Base-by-base conservation (phyloP, 1,140 invertebrate species). In the Drosophila lini region DNA sequence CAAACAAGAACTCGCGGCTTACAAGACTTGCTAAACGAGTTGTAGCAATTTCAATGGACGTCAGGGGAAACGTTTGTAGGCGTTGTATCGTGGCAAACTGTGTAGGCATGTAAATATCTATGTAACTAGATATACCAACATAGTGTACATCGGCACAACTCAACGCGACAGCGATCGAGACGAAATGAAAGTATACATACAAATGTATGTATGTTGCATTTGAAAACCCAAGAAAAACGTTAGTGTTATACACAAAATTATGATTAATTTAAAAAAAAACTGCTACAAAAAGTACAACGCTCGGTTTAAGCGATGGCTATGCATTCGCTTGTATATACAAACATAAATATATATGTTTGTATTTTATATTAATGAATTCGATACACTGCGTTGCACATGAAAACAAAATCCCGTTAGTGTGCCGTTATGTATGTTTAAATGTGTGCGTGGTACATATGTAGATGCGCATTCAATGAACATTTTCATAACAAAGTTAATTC, bases 1-100 rank as follows among this genome's bases (percentile, higher is more conserved):
- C 52, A 50, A 53, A 44, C 45, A 52, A 67, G 60, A 78, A 57
- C 67, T 59, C 22, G 52, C 25, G 48, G 68, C 58, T 80, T 80
- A 59, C 67, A 79, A 77, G 78, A 86, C 61, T 73, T 77, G 76
- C 76, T 55, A 63, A 83, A 83, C 83, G 73, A 83, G 83, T 86
- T 88, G 61, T 47, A 76, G 16, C 28, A 15, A 64, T 79, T 75
- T 44, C 45, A 40, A 41, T 25, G 36, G 59, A 53, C n/a, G 31
- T 55, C 47, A 50, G 44, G 31, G 32, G 19, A 62, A 57, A 58
- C 53, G 45, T 48, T 67, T 63, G 83, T 86, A 59, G 83, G 83
- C 68, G 76, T 28, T 63, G 42, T 57, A 71, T 48, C 32, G 45
- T 52, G 60, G n/a, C 53, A 41, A 34, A 64, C 52, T 28, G 11